A percentile compares a stretch with the other conserved stretches of the same genome.
Conservation (phyloP, 2,113 vertebrate genomes). For the Brachyistius frenatus region DNA sequence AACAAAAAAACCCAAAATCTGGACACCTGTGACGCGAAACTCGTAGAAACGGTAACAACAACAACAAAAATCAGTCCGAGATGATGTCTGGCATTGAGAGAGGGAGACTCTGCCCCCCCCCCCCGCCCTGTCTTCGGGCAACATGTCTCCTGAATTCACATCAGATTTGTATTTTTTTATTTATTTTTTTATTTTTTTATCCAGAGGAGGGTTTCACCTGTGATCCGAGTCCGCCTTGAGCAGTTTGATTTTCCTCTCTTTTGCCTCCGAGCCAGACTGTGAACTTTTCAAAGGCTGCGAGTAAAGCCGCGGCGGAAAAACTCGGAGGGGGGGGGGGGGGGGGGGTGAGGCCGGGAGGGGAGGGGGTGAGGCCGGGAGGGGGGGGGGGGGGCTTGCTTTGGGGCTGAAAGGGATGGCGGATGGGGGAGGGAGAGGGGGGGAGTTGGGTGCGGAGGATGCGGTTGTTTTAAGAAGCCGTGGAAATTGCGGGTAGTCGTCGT, state of each 20-base stretch:
- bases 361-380: conserved; percentile 26
- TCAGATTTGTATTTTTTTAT: conserved; percentile 45
- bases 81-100: conserved; percentile 37
- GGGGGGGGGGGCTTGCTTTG: conserved; percentile 27
- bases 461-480: conserved; percentile 47
- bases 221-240: conserved; percentile 73
- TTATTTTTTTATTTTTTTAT: conserved; percentile 2
- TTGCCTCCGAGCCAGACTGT: conserved; percentile 79
- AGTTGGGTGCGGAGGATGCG: neutral
- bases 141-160: conserved; percentile 76
- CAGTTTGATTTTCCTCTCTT: conserved; percentile 70
- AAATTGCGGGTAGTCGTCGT: conserved; percentile 46
- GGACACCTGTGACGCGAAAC: conserved; percentile 21
- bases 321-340: conserved; percentile 42
- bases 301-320: conserved; percentile 65
- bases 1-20: neutral
- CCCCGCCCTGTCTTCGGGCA: conserved; percentile 61
- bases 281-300: conserved; percentile 78
- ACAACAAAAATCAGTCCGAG: conserved; percentile 47
- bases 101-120: conserved; percentile 50
- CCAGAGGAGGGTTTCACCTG: conserved; percentile 61
- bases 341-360: conserved; percentile 26
- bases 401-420: conserved; percentile 40
- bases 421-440: no score
- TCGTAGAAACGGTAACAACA: conserved; percentile 14